Conservation (phyloP, 2,113 vertebrate genomes). For the Porphyrio hochstetteri region DNA sequence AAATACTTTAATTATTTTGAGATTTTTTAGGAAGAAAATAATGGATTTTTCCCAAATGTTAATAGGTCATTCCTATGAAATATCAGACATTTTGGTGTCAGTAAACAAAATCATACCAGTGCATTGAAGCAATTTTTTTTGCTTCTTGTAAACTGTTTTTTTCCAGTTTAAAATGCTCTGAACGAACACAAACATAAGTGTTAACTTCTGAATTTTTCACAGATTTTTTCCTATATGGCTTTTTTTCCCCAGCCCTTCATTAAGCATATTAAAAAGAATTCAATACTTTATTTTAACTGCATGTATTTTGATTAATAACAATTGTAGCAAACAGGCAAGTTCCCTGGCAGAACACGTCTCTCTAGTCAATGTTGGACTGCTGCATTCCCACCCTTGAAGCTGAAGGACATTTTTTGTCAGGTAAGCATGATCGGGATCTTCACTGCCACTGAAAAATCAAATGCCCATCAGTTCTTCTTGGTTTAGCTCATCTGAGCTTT, state of each 20-base stretch:
- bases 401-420: neutral
- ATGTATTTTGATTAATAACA: neutral
- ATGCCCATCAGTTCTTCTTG: neutral
- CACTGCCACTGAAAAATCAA: neutral
- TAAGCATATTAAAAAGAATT: neutral
- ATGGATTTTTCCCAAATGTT: neutral
- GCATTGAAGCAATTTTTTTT: neutral
- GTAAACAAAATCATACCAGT: neutral
- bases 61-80: neutral
- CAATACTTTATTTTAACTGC: neutral
- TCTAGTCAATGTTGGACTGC: neutral
- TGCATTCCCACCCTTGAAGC: neutral
- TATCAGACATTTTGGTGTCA: neutral
- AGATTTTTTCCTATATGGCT: neutral
- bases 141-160: neutral
- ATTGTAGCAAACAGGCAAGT: neutral
- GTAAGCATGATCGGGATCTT: neutral
- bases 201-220: neutral
- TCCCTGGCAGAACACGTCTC: neutral
- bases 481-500: neutral
- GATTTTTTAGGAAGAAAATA: neutral
- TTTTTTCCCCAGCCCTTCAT: neutral
- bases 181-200: neutral
- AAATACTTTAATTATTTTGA: neutral
- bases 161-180: neutral